phyloP scores from a whole-genome alignment of 2,113 vertebrate genomes.

The Oncorhynchus kisutch region DNA sequence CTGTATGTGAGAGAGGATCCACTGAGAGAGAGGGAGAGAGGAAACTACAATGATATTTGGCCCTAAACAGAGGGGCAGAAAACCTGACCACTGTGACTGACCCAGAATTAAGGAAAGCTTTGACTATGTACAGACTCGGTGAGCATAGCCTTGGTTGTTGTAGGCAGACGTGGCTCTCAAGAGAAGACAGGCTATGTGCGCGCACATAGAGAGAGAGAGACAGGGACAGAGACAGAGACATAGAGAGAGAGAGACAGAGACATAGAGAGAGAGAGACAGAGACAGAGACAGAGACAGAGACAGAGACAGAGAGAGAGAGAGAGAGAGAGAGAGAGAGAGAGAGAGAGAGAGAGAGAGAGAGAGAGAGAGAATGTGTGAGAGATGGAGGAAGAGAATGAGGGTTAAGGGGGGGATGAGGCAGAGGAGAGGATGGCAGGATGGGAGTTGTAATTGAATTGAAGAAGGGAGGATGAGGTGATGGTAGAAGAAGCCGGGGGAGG shows the following conservation, averaged over 20 bases:
- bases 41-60: too few species aligned
- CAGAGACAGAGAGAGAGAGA: neutral
- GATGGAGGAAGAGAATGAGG: neutral
- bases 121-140: too few species aligned
- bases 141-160: too few species aligned
- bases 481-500: neutral
- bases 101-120: too few species aligned
- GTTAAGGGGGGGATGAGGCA: constrained; percentile 18
- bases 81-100: too few species aligned
- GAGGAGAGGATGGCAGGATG: neutral
- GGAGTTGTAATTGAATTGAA: neutral
- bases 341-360: neutral
- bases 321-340: neutral
- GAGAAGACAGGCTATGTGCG: too few species aligned
- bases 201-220: neutral
- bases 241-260: neutral
- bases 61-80: too few species aligned
- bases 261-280: neutral
- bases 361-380: constrained; percentile 24
- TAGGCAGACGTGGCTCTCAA: too few species aligned
- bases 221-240: neutral
- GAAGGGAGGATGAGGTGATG: neutral
- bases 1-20: neutral
- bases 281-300: neutral
- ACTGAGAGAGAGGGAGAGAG: neutral